Base-by-base conservation (phyloP, 2,113 vertebrate genomes). In the Columba livia region DNA sequence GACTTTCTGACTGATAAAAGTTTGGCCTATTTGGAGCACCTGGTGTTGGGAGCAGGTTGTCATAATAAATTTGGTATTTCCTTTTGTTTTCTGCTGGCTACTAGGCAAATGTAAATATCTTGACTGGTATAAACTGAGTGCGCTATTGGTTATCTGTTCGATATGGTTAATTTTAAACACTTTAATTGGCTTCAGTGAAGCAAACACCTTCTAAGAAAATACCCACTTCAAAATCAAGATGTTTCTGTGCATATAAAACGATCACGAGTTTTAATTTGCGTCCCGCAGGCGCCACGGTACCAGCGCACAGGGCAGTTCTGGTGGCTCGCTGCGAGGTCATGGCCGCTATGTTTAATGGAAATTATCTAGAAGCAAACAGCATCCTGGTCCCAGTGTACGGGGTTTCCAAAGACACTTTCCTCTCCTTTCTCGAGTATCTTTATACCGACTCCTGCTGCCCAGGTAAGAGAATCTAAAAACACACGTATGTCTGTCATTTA, bases 341-440 rank as follows among this genome's bases (percentile, higher is more conserved):
- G 99, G 99, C 99, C 8, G 99, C 99, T 94, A 99, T 99, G 99
- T 99, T 99, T 95, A 99, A 99, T 34, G 99, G 99, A 24, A 99
- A 99, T 91, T 99, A 99, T 36, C 98, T 99, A 32, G 99, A 99
- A 98, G 98, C 99, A 31, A 98, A 98, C 50, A 99, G 98, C 50
- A 71, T 99, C 82, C 98, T 99, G 95, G 98, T 99, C 96, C 99
- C 99, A 50, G 99, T 99, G 66, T 98, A 99, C 5, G 99, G 99
- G 1, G 98, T 99, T 94, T 99, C 99, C 94, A 99, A 99, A 51
- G 99, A 99, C 88, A 99, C 99, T 71, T 99, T 99, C 97, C 98
- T 99, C 62, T 99, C 98, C 6, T 99, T 99, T 97, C 97, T 99
- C 61, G 99, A 99, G 90, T 99, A 99, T 92, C 98, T 99, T 61